Evolutionary conservation across 2,113 vertebrate species (phyloP).

Genomic region (Proterorhinus semilunaris): DNA sequence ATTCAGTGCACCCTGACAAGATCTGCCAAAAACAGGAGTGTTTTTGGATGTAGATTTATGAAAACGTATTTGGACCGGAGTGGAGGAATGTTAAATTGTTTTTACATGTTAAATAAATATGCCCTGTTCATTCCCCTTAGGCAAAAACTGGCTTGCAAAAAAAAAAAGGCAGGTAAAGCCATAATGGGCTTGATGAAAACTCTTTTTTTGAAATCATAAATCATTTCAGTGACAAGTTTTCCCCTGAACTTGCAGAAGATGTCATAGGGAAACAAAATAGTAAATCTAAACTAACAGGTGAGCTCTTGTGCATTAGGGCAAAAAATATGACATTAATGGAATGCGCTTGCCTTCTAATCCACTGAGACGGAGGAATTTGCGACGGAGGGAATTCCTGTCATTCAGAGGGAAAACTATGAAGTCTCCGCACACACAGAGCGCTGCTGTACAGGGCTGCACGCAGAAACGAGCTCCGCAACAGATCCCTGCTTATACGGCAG

Average conservation of each 20-base stretch:
- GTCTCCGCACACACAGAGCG: slow-evolving; percentile 47
- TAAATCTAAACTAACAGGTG: slow-evolving; percentile 44
- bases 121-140: not conserved
- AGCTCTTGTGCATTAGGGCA: slow-evolving; percentile 28
- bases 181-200: not conserved
- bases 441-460: slow-evolving; percentile 47
- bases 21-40: slow-evolving; percentile 49
- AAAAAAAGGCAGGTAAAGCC: not conserved
- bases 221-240: not conserved
- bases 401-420: slow-evolving; percentile 64
- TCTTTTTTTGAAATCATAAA: not conserved
- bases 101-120: slow-evolving; percentile 6
- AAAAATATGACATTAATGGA: slow-evolving; percentile 69
- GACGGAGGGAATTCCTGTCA: slow-evolving; percentile 74
- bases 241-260: not conserved
- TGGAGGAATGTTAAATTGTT: slow-evolving; percentile 38
- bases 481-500: slow-evolving; percentile 29
- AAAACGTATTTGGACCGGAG: slow-evolving; percentile 42
- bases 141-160: slow-evolving; percentile 1
- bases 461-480: slow-evolving; percentile 38
- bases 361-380: slow-evolving; percentile 69
- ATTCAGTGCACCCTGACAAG: slow-evolving; percentile 55
- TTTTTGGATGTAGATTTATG: slow-evolving; percentile 60
- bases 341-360: slow-evolving; percentile 72
- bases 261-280: not conserved